These are phyloP conservation scores for Cuculus canorus DNA, from an alignment of 2,797 vertebrate genomes.

Conservation along the genomic window DNA sequence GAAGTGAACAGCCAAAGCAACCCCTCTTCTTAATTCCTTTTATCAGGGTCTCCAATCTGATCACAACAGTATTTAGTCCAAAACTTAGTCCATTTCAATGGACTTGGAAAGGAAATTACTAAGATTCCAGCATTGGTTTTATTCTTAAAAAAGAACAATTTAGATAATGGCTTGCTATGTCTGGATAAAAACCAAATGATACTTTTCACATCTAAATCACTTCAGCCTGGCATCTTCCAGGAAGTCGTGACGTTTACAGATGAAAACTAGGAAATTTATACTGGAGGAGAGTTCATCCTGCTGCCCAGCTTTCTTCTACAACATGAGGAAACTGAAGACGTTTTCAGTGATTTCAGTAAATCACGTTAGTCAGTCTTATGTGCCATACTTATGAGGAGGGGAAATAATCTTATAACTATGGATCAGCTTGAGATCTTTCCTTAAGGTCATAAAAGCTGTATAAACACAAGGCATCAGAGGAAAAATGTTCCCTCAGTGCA, in stretches of 20 bases:
- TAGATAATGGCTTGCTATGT: not conserved
- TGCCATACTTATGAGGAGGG: not conserved
- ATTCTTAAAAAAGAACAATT: not conserved
- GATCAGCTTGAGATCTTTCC: not conserved
- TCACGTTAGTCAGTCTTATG: not conserved
- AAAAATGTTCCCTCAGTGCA: not conserved
- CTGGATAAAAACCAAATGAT: conserved; percentile 42
- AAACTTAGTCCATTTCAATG: conserved; percentile 36
- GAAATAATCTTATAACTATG: not conserved
- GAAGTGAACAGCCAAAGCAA: conserved; percentile 37
- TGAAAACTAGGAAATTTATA: conserved; percentile 2
- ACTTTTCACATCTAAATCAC: conserved; percentile 7
- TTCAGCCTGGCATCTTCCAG: conserved; percentile 15
- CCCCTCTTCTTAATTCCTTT: conserved; percentile 33
- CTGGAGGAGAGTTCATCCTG: not conserved
- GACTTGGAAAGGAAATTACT: conserved; percentile 23
- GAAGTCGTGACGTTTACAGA: not conserved
- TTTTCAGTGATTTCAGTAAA: not conserved
- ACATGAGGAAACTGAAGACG: not conserved
- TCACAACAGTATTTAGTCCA: conserved; percentile 22
- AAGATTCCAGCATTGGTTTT: conserved; percentile 8
- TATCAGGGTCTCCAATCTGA: conserved; percentile 49
- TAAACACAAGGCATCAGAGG: not conserved
- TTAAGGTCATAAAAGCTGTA: conserved; percentile 20
- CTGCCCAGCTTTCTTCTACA: conserved; percentile 3